Evolutionary conservation across 2,888 invertebrate genomes (phyloP).

Genomic region (Gortyna flavago): DNA sequence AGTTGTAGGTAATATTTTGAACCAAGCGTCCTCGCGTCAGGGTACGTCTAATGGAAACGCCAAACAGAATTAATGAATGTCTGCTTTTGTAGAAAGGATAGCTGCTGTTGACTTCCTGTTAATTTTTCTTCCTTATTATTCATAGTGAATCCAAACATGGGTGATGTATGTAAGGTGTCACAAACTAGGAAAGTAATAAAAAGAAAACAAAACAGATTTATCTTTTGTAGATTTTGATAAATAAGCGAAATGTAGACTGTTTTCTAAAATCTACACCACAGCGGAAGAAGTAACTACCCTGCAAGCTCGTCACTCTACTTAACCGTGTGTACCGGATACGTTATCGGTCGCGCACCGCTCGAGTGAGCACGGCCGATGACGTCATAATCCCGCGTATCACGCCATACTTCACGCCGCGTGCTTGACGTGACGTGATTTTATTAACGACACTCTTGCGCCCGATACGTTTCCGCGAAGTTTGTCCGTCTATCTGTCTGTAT

Average conservation of each 20-base stretch:
- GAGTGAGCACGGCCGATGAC: slow-evolving; percentile 81
- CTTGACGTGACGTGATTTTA: slow-evolving; percentile 75
- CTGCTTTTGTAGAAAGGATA: not conserved
- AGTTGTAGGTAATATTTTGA: too few species aligned
- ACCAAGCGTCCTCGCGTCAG: not conserved
- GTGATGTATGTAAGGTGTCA: not conserved
- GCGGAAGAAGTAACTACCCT: not conserved
- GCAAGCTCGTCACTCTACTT: not conserved
- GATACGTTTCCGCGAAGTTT: slow-evolving; percentile 45
- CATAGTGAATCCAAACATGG: not conserved
- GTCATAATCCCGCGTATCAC: slow-evolving; percentile 79
- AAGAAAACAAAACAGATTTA: too few species aligned
- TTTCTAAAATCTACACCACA: not conserved
- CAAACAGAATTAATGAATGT: not conserved
- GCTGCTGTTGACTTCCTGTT: not conserved
- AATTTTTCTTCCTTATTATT: not conserved
- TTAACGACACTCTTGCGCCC: slow-evolving; percentile 69
- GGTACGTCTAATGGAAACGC: not conserved
- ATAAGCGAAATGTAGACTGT: not conserved
- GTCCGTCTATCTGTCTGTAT: slow-evolving; percentile 44
- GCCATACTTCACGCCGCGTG: slow-evolving; percentile 69
- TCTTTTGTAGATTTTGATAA: not conserved
- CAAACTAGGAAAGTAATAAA: too few species aligned
- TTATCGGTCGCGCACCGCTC: slow-evolving; percentile 78
- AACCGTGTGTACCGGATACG: slow-evolving; percentile 61